Evolutionary conservation across 2,888 invertebrate genomes (phyloP).

Genomic region (Cyrtodaria siliqua): DNA sequence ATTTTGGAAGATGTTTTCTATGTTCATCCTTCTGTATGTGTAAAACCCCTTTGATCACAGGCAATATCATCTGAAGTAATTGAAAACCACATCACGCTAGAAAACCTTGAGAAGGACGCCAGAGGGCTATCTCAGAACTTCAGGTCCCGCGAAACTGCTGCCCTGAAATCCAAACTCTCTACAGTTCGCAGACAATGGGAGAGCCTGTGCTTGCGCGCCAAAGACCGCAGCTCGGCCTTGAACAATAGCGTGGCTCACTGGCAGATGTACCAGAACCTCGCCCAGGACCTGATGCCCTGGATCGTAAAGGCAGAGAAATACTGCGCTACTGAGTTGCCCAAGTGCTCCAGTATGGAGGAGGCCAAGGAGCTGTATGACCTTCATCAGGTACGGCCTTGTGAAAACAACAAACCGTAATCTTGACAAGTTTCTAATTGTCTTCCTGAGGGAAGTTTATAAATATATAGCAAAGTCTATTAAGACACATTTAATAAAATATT

Average conservation of each 20-base stretch:
- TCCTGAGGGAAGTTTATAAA: too few relatives aligned
- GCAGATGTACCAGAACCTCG: constrained; percentile 92
- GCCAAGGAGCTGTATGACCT: constrained; percentile 88
- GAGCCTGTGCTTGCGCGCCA: constrained; percentile 91
- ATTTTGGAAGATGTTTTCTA: too few relatives aligned
- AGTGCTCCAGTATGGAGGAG: constrained; percentile 93
- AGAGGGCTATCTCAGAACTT: constrained; percentile 89
- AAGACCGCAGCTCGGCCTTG: constrained; percentile 91
- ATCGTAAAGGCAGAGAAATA: constrained; percentile 95
- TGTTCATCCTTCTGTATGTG: too few relatives aligned
- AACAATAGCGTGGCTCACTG: constrained; percentile 93
- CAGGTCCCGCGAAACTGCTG: constrained; percentile 89
- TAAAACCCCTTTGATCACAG: too few relatives aligned
- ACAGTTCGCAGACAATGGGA: constrained; percentile 92
- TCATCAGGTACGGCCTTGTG: constrained; percentile 87
- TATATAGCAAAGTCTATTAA: too few relatives aligned
- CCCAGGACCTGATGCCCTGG: constrained; percentile 94
- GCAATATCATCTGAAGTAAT: constrained; percentile 91
- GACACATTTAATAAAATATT: too few relatives aligned
- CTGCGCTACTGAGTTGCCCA: constrained; percentile 90
- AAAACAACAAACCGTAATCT: background rate
- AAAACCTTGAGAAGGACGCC: constrained; percentile 92
- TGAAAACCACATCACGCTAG: constrained; percentile 91
- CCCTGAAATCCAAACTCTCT: constrained; percentile 91
- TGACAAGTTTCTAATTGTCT: too few relatives aligned